These are phyloP conservation scores for Montipora capricornis DNA, from an alignment of 64 coral and sea anemone genomes.

Conservation along the genomic window DNA sequence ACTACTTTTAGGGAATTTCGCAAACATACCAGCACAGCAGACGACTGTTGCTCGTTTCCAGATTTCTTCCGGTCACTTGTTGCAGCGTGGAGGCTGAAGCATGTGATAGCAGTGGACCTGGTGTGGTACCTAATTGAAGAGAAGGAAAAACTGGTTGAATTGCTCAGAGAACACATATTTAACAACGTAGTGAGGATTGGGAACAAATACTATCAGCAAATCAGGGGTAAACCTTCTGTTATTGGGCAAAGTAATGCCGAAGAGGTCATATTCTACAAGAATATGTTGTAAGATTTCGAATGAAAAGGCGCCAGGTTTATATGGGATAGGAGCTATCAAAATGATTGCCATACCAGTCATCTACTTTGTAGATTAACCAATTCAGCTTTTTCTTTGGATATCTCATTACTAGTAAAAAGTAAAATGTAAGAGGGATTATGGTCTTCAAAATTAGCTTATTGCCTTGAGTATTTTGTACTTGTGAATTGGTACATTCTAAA, in stretches of 20 bases:
- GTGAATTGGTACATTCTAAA: too few species aligned
- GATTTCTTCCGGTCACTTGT: constrained; percentile 25
- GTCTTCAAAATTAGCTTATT: too few species aligned
- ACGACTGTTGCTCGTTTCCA: constrained; percentile 38
- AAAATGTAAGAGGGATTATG: too few species aligned
- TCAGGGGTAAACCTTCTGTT: constrained; percentile 42
- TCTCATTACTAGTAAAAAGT: too few species aligned
- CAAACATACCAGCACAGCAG: constrained; percentile 24
- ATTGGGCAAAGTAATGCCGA: background rate
- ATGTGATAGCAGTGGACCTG: constrained; percentile 29
- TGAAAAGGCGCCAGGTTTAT: too few species aligned
- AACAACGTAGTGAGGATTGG: constrained; percentile 79
- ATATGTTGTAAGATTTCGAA: too few species aligned
- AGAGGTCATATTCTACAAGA: too few species aligned
- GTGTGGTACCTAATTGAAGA: constrained; percentile 65
- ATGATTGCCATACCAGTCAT: too few species aligned
- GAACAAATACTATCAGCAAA: constrained; percentile 78
- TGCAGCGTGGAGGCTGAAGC: background rate
- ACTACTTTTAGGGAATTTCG: background rate
- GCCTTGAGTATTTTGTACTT: too few species aligned
- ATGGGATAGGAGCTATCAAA: too few species aligned
- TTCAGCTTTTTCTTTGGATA: too few species aligned
- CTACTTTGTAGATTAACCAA: too few species aligned
- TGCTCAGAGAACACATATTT: constrained; percentile 72
- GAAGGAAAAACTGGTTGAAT: constrained; percentile 43